Evolutionary conservation across 2,888 invertebrate species (phyloP).

Genomic region (Drosophila nr. perissopoda): DNA sequence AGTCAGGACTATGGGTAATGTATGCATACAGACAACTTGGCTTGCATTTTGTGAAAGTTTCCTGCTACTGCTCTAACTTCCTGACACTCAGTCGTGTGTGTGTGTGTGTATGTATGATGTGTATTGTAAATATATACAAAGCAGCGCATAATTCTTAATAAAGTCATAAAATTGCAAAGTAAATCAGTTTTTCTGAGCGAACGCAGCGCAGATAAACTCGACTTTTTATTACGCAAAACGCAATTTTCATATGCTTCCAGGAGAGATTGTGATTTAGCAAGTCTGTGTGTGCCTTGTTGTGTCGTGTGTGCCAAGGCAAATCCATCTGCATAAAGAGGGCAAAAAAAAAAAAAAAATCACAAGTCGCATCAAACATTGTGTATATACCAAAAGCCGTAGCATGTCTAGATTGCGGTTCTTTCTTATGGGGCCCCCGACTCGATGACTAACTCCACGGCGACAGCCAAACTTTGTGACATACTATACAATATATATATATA

Average conservation of each 20-base stretch:
- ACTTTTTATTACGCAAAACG: slow-evolving; percentile 69
- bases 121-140: slow-evolving; percentile 71
- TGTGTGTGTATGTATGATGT: slow-evolving; percentile 27
- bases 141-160: slow-evolving; percentile 74
- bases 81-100: slow-evolving; percentile 9
- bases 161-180: slow-evolving; percentile 72
- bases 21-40: slow-evolving; percentile 32
- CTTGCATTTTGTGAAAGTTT: slow-evolving; percentile 51
- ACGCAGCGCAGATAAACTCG: slow-evolving; percentile 64
- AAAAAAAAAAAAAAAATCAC: slow-evolving; percentile 41
- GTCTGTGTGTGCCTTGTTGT: slow-evolving; percentile 17
- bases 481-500: background rate
- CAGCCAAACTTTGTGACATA: slow-evolving; percentile 24
- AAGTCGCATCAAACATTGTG: slow-evolving; percentile 67
- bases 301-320: slow-evolving; percentile 39
- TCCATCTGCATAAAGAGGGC: slow-evolving; percentile 57
- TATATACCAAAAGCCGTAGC: slow-evolving; percentile 45
- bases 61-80: slow-evolving; percentile 53
- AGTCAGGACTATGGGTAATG: slow-evolving; percentile 36
- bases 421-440: slow-evolving; percentile 16
- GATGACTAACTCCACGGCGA: slow-evolving; percentile 40
- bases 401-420: slow-evolving; percentile 60
- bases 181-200: slow-evolving; percentile 68
- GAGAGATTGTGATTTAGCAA: slow-evolving; percentile 66
- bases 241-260: slow-evolving; percentile 70